Evolutionary conservation across 2,113 vertebrate genomes (phyloP).

Genomic region (Leucopternis melanops): DNA sequence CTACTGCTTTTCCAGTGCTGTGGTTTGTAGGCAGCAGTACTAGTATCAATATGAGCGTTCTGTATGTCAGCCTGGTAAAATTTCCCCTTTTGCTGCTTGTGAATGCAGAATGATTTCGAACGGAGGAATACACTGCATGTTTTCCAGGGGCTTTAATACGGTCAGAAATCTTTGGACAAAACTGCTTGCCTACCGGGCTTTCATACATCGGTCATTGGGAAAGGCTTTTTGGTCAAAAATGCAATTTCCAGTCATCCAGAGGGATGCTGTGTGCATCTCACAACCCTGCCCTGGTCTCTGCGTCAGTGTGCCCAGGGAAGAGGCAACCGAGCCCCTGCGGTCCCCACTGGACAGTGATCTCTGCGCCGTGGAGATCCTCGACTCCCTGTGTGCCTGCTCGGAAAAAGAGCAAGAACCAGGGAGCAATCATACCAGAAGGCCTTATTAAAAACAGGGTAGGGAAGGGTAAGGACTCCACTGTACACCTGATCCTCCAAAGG

Average conservation of each 20-base stretch:
- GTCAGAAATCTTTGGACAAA: background rate
- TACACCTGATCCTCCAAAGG: background rate
- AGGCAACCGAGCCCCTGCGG: background rate
- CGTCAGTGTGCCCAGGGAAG: background rate
- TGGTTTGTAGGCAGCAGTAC: background rate
- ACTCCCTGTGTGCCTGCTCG: background rate
- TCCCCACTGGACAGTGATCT: accelerated
- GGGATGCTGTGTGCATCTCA: background rate
- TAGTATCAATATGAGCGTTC: background rate
- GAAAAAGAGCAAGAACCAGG: background rate
- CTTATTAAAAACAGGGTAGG: background rate
- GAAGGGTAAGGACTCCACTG: background rate
- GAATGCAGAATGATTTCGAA: background rate
- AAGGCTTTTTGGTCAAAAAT: background rate
- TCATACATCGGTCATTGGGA: background rate
- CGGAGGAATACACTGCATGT: background rate
- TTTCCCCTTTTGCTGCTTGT: background rate
- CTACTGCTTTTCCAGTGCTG: background rate
- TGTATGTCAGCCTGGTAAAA: background rate
- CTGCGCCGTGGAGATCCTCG: accelerated
- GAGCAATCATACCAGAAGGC: background rate
- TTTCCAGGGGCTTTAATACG: background rate
- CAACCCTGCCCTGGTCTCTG: background rate
- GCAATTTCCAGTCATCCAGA: background rate
- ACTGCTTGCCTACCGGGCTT: background rate